Evolutionary conservation across 2,113 vertebrate species (phyloP).

Genomic region (Sinocyclocheilus rhinocerous): DNA sequence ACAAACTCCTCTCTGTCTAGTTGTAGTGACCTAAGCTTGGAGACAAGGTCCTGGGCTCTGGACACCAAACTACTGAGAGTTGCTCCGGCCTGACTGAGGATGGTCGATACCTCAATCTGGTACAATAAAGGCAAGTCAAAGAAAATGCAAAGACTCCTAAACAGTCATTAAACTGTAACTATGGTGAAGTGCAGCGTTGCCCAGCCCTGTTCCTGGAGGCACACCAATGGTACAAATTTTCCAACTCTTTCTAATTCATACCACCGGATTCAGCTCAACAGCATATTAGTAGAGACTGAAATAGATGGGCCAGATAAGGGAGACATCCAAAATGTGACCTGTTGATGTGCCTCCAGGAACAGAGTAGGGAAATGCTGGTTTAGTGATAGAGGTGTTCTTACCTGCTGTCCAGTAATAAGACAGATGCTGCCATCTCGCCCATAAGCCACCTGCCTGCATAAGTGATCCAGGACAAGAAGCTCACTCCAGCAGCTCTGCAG

Average conservation of each 20-base stretch:
- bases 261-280: background rate
- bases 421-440: conserved; percentile 77
- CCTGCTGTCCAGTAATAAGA: conserved; percentile 81
- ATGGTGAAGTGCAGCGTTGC: background rate
- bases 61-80: conserved; percentile 75
- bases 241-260: background rate
- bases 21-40: conserved; percentile 76
- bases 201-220: background rate
- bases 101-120: conserved; percentile 77
- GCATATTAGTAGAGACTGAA: background rate
- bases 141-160: background rate
- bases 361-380: background rate
- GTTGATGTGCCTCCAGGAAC: background rate
- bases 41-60: conserved; percentile 77
- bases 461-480: conserved; percentile 79
- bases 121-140: background rate
- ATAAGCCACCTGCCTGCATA: conserved; percentile 78
- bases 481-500: conserved; percentile 84
- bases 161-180: background rate
- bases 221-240: background rate
- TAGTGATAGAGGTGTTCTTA: conserved; percentile 44
- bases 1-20: conserved; percentile 80
- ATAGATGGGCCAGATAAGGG: background rate
- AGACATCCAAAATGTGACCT: background rate
- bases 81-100: conserved; percentile 76